Evolutionary conservation across 2,797 vertebrate genomes (phyloP).

Genomic region (Macrochelys suwanniensis): DNA sequence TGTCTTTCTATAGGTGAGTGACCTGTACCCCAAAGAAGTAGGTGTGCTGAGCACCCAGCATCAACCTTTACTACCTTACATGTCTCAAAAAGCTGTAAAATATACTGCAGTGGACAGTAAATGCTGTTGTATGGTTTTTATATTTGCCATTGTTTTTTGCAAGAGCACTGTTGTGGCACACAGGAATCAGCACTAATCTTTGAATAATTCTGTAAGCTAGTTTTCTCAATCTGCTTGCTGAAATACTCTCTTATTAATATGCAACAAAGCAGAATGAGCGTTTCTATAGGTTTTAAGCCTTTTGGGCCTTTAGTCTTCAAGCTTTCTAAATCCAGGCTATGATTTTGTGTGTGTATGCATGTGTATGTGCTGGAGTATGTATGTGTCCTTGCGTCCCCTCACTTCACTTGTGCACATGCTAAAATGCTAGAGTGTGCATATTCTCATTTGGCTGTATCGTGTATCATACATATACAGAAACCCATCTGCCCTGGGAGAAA

Average conservation of each 20-base stretch:
- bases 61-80: rapidly evolving
- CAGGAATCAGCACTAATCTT: conserved; percentile 75
- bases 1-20: neutral
- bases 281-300: conserved; percentile 83
- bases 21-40: neutral
- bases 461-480: neutral
- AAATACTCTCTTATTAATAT: conserved; percentile 86
- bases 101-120: neutral
- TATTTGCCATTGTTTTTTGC: conserved; percentile 60
- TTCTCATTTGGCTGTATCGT: conserved; percentile 60
- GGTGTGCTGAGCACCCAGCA: neutral
- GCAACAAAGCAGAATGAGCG: conserved; percentile 81
- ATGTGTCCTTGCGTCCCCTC: conserved; percentile 53
- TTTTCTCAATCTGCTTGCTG: conserved; percentile 67
- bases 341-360: conserved; percentile 65
- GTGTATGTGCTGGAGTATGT: conserved; percentile 59
- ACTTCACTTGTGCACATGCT: conserved; percentile 66
- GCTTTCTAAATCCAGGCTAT: conserved; percentile 84
- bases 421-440: conserved; percentile 64
- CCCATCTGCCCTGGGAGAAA: neutral
- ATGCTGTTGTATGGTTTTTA: conserved; percentile 24
- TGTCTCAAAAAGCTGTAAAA: neutral
- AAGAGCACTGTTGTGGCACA: conserved; percentile 58
- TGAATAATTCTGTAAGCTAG: conserved; percentile 73
- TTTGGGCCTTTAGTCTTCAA: conserved; percentile 82